Evolutionary conservation across 2,888 invertebrate species (phyloP), one percentile per base, ranked within the genome.

Genomic region (Flabesymbios commensalis): DNA sequence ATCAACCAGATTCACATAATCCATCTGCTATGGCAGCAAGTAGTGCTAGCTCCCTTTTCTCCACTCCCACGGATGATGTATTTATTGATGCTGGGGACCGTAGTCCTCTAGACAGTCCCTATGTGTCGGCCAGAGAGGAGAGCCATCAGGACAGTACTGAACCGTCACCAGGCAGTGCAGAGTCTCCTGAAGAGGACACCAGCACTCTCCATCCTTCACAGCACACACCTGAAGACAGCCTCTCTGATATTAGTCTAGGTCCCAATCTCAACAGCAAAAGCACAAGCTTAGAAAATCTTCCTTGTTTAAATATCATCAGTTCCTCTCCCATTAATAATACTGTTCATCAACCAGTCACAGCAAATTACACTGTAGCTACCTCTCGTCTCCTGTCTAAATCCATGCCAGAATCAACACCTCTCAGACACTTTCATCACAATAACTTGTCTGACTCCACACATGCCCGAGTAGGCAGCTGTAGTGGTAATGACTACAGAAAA

Each of bases 41-140:
- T 7, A 59, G 53, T 57, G 43, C 19, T 41, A 62, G 62, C 39
- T 58, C 58, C 10, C 24, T 28, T n/a, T 22, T 61, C 5, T 64
- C 64, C 33, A 61, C 52, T 43, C 61, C 59, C 19, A 47, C 42
- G n/a, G 64, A 64, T 24, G 64, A 64, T 29, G 55, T 55, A 14
- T 67, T 59, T 54, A 33, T 56, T 5, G 67, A 67, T 41, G 67
- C 64, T 10, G 57, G 41, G 14, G 59, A 61, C 19, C 24, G n/a
- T 7, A 63, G 57, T 19, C 60, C 63, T 4, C 10, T 56, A 4
- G 65, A 59, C 28, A 65, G 65, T 56, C 60, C 63, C n/a, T 65
- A 65, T 41, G 22, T 60, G 42, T 65, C 65, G 0, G 65, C 65
- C 14, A 36, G n/a, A n/a, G n/a, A 45, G 1, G 63, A 65, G 45